A percentile compares a stretch with the other conserved stretches of the same genome.
phyloP scores from a whole-genome alignment of 2,888 invertebrate species.

The Deilephila elpenor region DNA sequence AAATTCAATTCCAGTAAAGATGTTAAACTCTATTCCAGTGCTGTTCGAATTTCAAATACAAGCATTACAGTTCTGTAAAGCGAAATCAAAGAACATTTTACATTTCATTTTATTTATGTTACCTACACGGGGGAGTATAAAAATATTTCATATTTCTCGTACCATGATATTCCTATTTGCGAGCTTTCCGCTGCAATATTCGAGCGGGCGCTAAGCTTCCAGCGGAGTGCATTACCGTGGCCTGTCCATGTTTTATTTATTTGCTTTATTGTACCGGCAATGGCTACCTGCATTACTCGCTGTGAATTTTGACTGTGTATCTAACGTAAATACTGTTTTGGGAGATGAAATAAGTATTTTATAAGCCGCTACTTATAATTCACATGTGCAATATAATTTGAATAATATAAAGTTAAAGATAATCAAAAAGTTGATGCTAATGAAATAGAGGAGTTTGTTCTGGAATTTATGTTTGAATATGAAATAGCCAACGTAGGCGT shows the following conservation, averaged over 20 bases:
- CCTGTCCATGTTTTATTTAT: conserved; percentile 71
- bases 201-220: conserved; percentile 52
- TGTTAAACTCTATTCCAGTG: background rate
- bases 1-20: background rate
- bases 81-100: conserved; percentile 1
- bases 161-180: conserved; percentile 45
- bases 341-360: background rate
- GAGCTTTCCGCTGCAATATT: conserved; percentile 47
- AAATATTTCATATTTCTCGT: conserved; percentile 26
- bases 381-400: too few relatives aligned
- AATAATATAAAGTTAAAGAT: too few relatives aligned
- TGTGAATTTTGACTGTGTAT: background rate
- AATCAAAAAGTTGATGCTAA: too few relatives aligned
- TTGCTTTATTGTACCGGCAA: conserved; percentile 45
- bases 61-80: background rate
- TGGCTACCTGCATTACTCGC: background rate
- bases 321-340: background rate
- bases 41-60: background rate
- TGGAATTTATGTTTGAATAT: background rate
- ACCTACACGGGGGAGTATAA: conserved; percentile 17
- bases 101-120: conserved; percentile 19
- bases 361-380: background rate
- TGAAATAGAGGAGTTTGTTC: too few relatives aligned
- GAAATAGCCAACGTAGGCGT: background rate
- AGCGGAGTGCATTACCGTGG: conserved; percentile 68